Evolutionary conservation across 2,113 vertebrate genomes (phyloP), one percentile per base, ranked within the genome.

Genomic region (Lophochroa leadbeateri): DNA sequence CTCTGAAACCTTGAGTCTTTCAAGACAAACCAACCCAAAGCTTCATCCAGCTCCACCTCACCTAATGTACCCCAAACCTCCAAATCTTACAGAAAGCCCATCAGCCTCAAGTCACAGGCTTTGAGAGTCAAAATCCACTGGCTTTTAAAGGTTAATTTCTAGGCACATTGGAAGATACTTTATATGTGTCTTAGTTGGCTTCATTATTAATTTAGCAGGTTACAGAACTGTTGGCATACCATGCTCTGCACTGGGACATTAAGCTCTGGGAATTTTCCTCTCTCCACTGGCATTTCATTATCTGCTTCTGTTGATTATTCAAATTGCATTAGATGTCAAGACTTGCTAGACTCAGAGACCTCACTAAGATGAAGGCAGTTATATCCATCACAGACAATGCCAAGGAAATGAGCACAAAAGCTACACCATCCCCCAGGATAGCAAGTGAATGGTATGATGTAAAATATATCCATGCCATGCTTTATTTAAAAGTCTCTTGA

Each of bases 221-320:
- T 94, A 90, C 88, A 83, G 80, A 83, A 81, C 55, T 77, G 37
- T 53, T 91, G 90, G 77, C 79, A 84, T 70, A 72, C 44, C n/a
- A 2, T 7, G 53, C 83, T 65, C 86, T 93, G 69, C 61, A 12
- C 70, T 74, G 94, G 95, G 95, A 94, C 70, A 80, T 94, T 92
- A 93, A 92, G 83, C 81, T 91, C 82, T 28, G 15, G 92, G 88
- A 95, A 96, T 96, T 93, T 94, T 97, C 91, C 92, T 95, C 88
- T 96, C 23, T 0, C 76, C n/a, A 12, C 52, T 82, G 69, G 80
- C 67, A 94, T 92, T 94, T 96, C 77, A 91, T 92, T 95, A 94
- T 82, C 86, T 92, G 88, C 92, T 85, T 58, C 95, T 95, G 86
- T 76, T 96, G 96, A 95, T 95, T 96, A 94, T 92, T 96, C 94